Conservation (phyloP, 2,888 invertebrate species). For the Galeruca laticollis region DNA sequence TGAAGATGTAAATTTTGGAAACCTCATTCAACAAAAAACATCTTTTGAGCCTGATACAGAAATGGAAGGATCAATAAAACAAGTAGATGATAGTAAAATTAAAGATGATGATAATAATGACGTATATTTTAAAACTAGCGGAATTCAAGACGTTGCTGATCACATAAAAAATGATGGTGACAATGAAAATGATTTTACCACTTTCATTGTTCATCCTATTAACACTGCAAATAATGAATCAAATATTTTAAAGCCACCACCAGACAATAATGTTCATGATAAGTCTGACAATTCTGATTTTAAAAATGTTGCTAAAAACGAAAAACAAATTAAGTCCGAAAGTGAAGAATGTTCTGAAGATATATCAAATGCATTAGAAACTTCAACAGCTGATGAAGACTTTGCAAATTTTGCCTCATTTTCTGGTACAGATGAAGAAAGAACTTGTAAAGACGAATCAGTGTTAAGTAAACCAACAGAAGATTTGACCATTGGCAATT, state of each 20-base stretch:
- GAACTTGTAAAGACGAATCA: constrained; percentile 8
- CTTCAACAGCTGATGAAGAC: constrained; percentile 52
- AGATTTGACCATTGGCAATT: not conserved
- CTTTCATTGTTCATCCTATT: not conserved
- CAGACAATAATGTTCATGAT: not conserved
- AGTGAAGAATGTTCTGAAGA: not conserved
- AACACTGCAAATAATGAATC: not conserved
- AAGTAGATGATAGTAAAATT: not conserved
- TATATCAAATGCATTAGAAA: constrained; percentile 27
- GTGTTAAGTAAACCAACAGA: not conserved
- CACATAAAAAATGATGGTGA: too few relatives aligned
- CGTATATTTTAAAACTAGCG: not conserved
- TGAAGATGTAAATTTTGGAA: constrained; percentile 42
- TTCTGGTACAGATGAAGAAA: constrained; percentile 26
- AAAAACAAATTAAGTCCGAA: not conserved
- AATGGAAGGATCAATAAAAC: not conserved
- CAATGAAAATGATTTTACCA: not conserved
- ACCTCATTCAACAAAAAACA: constrained; percentile 34
- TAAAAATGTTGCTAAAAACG: not conserved
- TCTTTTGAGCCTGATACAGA: not conserved
- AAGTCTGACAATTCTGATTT: not conserved
- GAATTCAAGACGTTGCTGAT: not conserved
- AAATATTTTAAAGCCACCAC: not conserved
- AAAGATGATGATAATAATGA: not conserved
- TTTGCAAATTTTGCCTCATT: constrained; percentile 58